Evolutionary conservation across 2,888 invertebrate genomes (phyloP), one percentile per base, ranked within the genome.

Genomic region (Eupelmus urozonus): DNA sequence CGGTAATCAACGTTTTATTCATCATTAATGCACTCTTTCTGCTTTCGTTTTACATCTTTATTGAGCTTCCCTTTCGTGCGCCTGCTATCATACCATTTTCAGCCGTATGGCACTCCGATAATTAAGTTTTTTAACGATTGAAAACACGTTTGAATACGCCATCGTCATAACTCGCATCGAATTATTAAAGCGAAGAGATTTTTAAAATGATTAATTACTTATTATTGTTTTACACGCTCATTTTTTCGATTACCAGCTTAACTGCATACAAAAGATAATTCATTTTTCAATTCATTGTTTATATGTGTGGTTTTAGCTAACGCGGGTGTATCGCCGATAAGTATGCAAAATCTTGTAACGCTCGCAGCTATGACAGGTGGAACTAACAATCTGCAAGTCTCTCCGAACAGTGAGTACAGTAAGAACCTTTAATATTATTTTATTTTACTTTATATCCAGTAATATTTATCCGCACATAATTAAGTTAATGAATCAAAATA

Each of bases 341-440:
- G 96, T 86, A 94, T 97, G 92, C 97, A 97, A 92, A 97, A 97
- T 91, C 91, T 97, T 89, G 96, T 97, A 85, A 96, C 97, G 73
- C 91, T 97, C 83, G 96, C 97, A 74, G 95, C 95, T 63, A 95
- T 96, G 92, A 94, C 95, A 82, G 90, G 90, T 81, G 90, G 88
- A 82, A 90, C 88, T 80, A 91, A 90, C 81, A 91, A 90, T 82
- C 90, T 91, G 82, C 90, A 91, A 84, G 91, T 92, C 81, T 90
- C 92, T 81, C 91, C 91, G 80, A 90, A 90, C 88, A 91, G 92
- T 92, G 88, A 90, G 90, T 89, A 70, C 55, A 72, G 55, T 34
- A n/a, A 27, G 45, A 40, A 34, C 55, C 57, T 11, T 4, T 13
- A 23, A 11, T 7, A 11, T 20, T 11, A 42, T 67, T 42, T 23